Evolutionary conservation across 2,888 invertebrate species (phyloP), one percentile per base, ranked within the genome.

Genomic region (Neuroscelio doddi): DNA sequence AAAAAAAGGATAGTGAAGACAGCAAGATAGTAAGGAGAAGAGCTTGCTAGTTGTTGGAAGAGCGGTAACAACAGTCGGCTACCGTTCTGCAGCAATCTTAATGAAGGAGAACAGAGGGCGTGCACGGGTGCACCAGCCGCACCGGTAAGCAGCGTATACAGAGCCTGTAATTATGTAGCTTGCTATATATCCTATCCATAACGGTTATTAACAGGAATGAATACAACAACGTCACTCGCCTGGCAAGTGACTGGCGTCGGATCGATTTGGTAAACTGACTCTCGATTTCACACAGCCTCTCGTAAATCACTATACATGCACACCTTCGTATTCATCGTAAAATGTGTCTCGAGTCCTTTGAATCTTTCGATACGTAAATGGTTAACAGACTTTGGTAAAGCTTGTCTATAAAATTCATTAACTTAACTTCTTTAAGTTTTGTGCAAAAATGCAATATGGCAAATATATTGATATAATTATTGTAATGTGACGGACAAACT

Each of bases 91-190:
- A 70, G 71, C 77, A 71, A 70, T 74, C 77, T 81, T 82, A 82
- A 82, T 79, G 80, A 82, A 81, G 80, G 79, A 78, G 80, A 81
- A 76, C 80, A 77, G 81, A 81, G 80, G 82, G 82, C 82, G 82
- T 80, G 80, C 77, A 79, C 81, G 77, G 78, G 77, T 79, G 78
- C 81, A 79, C 79, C 80, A 74, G 74, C 73, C 76, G 32, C 32
- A 12, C n/a, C 21, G 64, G 78, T 79, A 77, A 80, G 81, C 80
- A 80, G 81, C 80, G 79, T 80, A 81, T 50, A 79, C 79, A 72
- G 72, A 82, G 74, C 81, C 80, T 75, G 76, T 81, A 81, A 82
- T 82, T 81, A 81, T 79, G 75, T 72, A 72, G 72, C 75, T 72
- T 63, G 70, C 75, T 73, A 76, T 76, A 77, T 70, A 75, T 76